phyloP scores from a whole-genome alignment of 1,140 invertebrate species.

The Zeugodacus cucurbitae region DNA sequence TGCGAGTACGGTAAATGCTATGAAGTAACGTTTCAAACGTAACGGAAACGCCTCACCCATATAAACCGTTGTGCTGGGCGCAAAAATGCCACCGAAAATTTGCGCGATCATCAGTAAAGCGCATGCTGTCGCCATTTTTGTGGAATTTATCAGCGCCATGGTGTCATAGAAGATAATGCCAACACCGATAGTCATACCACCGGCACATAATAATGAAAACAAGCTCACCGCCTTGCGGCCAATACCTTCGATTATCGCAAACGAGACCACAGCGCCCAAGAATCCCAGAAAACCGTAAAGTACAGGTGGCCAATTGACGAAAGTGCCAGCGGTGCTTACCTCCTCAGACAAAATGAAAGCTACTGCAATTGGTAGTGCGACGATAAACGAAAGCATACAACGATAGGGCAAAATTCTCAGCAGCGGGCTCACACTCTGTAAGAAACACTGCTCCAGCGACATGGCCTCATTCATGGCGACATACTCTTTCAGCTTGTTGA shows the following conservation, averaged over 20 bases:
- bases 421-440: slow-evolving; percentile 48
- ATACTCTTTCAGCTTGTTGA: slow-evolving; percentile 52
- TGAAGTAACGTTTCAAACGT: slow-evolving; percentile 49
- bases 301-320: slow-evolving; percentile 42
- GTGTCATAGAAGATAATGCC: slow-evolving; percentile 49
- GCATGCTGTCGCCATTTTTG: slow-evolving; percentile 51
- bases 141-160: background rate
- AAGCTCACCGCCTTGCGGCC: slow-evolving; percentile 52
- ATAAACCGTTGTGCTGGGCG: slow-evolving; percentile 49
- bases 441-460: slow-evolving; percentile 44
- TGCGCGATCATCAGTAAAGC: slow-evolving; percentile 52
- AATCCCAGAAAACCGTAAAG: slow-evolving; percentile 49
- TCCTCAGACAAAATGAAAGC: background rate
- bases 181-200: slow-evolving; percentile 51
- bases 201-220: slow-evolving; percentile 52
- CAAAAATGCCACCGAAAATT: slow-evolving; percentile 56
- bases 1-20: slow-evolving; percentile 52
- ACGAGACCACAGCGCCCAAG: slow-evolving; percentile 47
- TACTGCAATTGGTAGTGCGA: slow-evolving; percentile 50
- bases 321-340: background rate
- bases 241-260: slow-evolving; percentile 46
- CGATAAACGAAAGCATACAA: slow-evolving; percentile 55
- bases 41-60: slow-evolving; percentile 57
- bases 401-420: slow-evolving; percentile 53
- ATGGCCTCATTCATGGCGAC: slow-evolving; percentile 47